phyloP scores from a whole-genome alignment of 2,113 vertebrate genomes.

The Cyprinodon variegatus region DNA sequence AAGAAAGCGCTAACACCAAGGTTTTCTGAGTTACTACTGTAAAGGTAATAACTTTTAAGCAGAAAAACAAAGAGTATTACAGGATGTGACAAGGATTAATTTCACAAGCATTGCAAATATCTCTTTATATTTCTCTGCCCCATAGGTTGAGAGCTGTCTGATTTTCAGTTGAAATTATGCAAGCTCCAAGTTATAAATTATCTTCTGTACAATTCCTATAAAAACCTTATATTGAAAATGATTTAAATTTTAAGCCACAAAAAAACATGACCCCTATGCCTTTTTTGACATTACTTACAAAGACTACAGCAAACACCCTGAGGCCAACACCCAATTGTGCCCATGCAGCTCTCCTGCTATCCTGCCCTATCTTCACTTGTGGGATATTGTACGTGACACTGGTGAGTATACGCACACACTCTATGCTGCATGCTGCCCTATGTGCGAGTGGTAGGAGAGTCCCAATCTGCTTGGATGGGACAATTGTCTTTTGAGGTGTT shows the following conservation, averaged over 20 bases:
- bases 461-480: conserved; percentile 69
- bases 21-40: neutral
- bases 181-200: neutral
- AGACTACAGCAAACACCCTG: conserved; percentile 56
- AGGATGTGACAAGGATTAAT: neutral
- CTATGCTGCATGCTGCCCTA: conserved; percentile 27
- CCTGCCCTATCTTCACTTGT: conserved; percentile 72
- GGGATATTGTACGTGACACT: conserved; percentile 67
- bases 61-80: neutral
- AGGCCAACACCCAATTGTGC: conserved; percentile 73
- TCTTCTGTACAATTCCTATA: conserved; percentile 12
- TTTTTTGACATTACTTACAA: conserved; percentile 69
- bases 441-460: conserved; percentile 40
- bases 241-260: conserved; percentile 37
- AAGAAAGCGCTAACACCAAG: neutral
- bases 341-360: conserved; percentile 76
- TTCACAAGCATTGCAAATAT: neutral
- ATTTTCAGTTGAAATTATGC: conserved; percentile 2
- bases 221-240: conserved; percentile 34
- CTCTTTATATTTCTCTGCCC: neutral
- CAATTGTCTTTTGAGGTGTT: conserved; percentile 75
- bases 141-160: neutral
- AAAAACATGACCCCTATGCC: conserved; percentile 49
- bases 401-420: conserved; percentile 21
- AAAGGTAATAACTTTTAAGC: neutral